Conservation (phyloP, 2,888 invertebrate genomes). For the Patella caerulea region DNA sequence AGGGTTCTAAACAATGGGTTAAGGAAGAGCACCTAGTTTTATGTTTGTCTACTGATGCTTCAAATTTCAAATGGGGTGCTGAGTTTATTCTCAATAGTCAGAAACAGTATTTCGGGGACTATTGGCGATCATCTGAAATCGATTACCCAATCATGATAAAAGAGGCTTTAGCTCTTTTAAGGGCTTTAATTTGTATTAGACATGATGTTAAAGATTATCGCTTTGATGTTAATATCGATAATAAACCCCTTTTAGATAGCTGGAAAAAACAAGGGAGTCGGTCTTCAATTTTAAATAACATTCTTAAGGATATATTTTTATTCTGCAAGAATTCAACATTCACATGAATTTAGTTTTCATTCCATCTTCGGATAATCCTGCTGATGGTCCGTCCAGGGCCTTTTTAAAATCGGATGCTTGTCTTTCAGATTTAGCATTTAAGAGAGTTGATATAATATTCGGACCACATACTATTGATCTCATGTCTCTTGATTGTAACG, state of each 20-base stretch:
- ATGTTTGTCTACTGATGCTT: neutral
- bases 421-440: neutral
- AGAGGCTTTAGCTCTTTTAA: neutral
- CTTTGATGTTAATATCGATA: neutral
- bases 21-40: neutral
- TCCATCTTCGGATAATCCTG: neutral
- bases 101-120: neutral
- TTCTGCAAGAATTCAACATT: neutral
- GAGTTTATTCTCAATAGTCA: neutral
- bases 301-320: neutral
- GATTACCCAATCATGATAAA: neutral
- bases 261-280: conserved; percentile 1
- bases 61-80: neutral
- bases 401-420: neutral
- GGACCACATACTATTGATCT: neutral
- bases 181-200: neutral
- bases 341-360: neutral
- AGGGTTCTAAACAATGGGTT: neutral
- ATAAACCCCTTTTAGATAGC: neutral
- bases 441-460: neutral
- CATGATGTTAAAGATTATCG: neutral
- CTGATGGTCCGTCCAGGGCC: neutral
- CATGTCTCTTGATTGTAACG: neutral
- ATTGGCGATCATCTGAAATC: neutral
- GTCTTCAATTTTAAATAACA: neutral